Base-by-base conservation (phyloP, 2,888 invertebrate genomes). In the Tipula unca region DNA sequence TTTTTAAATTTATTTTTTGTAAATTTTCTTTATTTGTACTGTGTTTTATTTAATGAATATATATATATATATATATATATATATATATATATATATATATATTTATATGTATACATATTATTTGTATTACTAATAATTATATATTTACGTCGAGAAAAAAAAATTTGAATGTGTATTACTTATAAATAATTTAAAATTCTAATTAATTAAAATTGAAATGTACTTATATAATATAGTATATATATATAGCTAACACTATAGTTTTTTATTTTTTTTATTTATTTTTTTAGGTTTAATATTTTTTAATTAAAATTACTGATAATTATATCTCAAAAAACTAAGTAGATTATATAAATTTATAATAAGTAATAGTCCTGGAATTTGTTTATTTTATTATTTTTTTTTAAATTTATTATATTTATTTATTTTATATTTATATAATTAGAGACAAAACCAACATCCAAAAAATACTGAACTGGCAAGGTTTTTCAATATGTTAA, bases 311-410 rank as follows among this genome's bases (percentile, higher is more conserved):
- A 17, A 69, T 69, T 69, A 69, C 69, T 48, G 48, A 48, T 48
- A 25, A 69, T 69, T 69, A 69, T 69, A 69, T 69, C 69, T 20
- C 69, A 69, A 69, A 48, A 69, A 69, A 25, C 69, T 69, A 69
- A 69, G 69, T 69, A 69, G 69, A 25, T 69, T 69, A 69, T 69
- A 69, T 69, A 69, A 69, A 25, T 69, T 69, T 69, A 69, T 25
- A 69, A 69, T 69, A 69, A 69, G 69, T 69, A 69, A 69, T 69
- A 69, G 69, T 69, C 69, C 69, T 69, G 69, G 69, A 69, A 69
- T 69, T 69, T 25, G 69, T 69, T 48, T 48, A 13, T 48, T 48
- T 48, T 48, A 48, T n/a, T n/a, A 48, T 17, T n/a, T 48, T 48
- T 48, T 48, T n/a, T n/a, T n/a, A n/a, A 48, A n/a, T 48, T 48